These are phyloP conservation scores for Albula goreensis DNA, from an alignment of 2,113 vertebrate genomes.

Conservation along the genomic window DNA sequence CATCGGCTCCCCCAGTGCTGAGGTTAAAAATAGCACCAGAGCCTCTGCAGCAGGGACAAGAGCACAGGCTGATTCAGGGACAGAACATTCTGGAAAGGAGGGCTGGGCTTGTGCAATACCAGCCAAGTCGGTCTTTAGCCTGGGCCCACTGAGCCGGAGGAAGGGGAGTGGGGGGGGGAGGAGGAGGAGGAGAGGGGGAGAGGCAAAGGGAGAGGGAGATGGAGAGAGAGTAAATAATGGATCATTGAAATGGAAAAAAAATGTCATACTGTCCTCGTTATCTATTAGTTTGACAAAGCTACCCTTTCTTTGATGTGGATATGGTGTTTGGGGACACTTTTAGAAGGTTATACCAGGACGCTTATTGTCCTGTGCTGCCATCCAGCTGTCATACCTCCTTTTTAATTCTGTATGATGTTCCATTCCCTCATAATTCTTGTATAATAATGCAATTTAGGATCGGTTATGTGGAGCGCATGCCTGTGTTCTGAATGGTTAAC, in stretches of 20 bases:
- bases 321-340: not conserved
- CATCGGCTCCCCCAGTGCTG: not conserved
- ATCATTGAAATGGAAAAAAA: not conserved
- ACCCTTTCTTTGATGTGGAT: not conserved
- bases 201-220: not conserved
- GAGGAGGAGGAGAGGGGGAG: not conserved
- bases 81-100: not conserved
- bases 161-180: not conserved
- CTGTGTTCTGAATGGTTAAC: not conserved
- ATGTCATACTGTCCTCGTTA: not conserved
- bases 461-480: not conserved
- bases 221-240: too few relatives aligned
- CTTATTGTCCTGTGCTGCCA: too few relatives aligned
- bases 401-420: not conserved
- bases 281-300: not conserved
- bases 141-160: not conserved
- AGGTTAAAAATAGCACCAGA: not conserved
- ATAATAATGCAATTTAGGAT: not conserved
- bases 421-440: not conserved
- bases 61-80: not conserved
- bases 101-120: not conserved
- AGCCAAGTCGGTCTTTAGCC: not conserved
- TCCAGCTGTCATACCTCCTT: too few relatives aligned
- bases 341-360: too few relatives aligned
- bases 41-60: not conserved